These are phyloP conservation scores for Apodemus speciosus DNA, from an alignment of 2,113 vertebrate species.

Conservation along the genomic window DNA sequence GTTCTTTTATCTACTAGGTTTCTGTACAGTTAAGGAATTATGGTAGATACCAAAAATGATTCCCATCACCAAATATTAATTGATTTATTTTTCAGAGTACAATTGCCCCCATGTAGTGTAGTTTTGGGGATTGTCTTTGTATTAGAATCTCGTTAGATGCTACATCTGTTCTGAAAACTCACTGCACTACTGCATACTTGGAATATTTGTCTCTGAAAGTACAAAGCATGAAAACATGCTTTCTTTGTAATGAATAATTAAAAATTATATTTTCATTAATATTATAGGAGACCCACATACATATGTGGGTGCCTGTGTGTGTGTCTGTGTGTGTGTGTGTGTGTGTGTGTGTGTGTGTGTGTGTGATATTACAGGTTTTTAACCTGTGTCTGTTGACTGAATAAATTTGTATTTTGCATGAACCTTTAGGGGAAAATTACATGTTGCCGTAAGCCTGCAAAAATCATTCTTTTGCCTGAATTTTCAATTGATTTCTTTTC, in stretches of 20 bases:
- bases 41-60: background rate
- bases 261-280: constrained; percentile 17
- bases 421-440: background rate
- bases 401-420: background rate
- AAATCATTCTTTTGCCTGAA: constrained; percentile 27
- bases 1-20: background rate
- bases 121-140: background rate
- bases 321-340: too few species aligned
- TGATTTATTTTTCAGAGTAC: background rate
- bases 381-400: constrained; percentile 18
- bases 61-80: background rate
- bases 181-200: background rate
- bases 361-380: background rate
- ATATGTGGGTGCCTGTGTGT: background rate
- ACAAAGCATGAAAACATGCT: background rate
- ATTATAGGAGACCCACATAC: background rate
- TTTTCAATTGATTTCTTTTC: constrained; percentile 38
- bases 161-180: background rate
- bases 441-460: background rate
- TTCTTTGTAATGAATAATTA: background rate
- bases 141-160: background rate
- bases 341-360: too few species aligned
- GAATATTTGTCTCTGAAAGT: background rate
- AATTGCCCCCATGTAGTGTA: background rate
- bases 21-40: background rate